These are phyloP conservation scores for Solea solea DNA, from an alignment of 2,113 vertebrate species.

Conservation along the genomic window DNA sequence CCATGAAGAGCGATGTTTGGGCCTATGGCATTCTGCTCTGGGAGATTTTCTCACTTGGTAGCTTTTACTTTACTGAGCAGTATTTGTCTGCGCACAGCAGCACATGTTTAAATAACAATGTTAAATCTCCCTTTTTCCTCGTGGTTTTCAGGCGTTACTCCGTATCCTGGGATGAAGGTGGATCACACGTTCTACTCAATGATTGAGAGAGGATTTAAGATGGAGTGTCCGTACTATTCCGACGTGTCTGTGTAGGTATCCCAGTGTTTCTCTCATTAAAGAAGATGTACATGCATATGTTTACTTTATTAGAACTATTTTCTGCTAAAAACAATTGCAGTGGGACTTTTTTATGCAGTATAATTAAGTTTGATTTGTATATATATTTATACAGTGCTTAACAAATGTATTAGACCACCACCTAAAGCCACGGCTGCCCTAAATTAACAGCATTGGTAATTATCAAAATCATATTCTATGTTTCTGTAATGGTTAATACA, in stretches of 20 bases:
- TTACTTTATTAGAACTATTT: neutral
- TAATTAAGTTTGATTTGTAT: too few relatives aligned
- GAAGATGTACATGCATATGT: neutral
- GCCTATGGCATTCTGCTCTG: slow-evolving; percentile 96
- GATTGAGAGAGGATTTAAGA: slow-evolving; percentile 92
- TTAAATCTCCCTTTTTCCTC: neutral
- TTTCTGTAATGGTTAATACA: too few relatives aligned
- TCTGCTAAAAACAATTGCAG: too few relatives aligned
- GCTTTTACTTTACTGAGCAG: neutral
- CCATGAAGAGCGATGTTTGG: slow-evolving; percentile 96
- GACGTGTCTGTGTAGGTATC: slow-evolving; percentile 87
- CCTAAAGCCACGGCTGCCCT: too few relatives aligned
- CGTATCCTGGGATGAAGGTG: slow-evolving; percentile 94
- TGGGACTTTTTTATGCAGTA: too few relatives aligned
- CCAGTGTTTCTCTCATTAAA: neutral
- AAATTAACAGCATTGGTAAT: too few relatives aligned
- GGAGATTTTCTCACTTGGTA: slow-evolving; percentile 98
- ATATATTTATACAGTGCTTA: too few relatives aligned
- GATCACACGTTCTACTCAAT: slow-evolving; percentile 90
- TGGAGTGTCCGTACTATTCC: slow-evolving; percentile 94
- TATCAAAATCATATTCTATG: too few relatives aligned
- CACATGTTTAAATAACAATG: neutral
- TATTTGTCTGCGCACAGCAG: neutral
- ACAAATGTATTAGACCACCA: too few relatives aligned
- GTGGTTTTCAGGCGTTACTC: slow-evolving; percentile 87